Base-by-base conservation (phyloP, 2,113 vertebrate genomes). In the Oplegnathus fasciatus region DNA sequence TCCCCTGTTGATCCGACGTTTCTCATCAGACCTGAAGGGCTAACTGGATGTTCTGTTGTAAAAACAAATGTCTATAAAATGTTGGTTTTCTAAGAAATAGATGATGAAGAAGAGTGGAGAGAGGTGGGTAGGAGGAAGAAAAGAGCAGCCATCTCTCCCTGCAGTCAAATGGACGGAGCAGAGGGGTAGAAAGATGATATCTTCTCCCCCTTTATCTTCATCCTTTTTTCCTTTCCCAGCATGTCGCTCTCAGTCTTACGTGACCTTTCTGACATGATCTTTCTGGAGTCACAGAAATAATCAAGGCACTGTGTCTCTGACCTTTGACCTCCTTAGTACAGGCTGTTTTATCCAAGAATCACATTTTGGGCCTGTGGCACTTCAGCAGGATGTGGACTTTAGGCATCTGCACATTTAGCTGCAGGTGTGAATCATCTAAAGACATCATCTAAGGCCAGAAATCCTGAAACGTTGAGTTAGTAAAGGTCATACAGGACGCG, bases 161-260 rank as follows among this genome's bases (percentile, higher is more conserved):
- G n/a, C 70, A 60, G 69, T 72, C 40, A 18, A 52, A 80, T 34
- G 72, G 74, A 58, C 54, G 18, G 72, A 66, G 48, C 8, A 24
- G 46, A 70, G 66, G 42, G 58, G 68, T 24, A 82, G 28, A 7
- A 52, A 17, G 32, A 77, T 11, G 42, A 50, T 20, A 0, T 75
- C 46, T 75, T 60, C 52, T 65, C n/a, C 66, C 0, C 5, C 6
- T 15, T 4, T 10, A 4, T 42, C 24, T 58, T 57, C n/a, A 42
- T 26, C 20, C 17, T 22, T n/a, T n/a, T 72, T 54, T 46, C 5
- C 0, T 40, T 34, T 6, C 28, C 50, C 54, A 32, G 13, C 42
- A 37, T 1, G 28, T 40, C 44, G 22, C 2, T 18, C 24, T 18
- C 30, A 18, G 32, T 57, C 20, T 24, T 14, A 60, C 0, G 15